Evolutionary conservation across 2,888 invertebrate species (phyloP).

Genomic region (Keiferia lycopersicella): DNA sequence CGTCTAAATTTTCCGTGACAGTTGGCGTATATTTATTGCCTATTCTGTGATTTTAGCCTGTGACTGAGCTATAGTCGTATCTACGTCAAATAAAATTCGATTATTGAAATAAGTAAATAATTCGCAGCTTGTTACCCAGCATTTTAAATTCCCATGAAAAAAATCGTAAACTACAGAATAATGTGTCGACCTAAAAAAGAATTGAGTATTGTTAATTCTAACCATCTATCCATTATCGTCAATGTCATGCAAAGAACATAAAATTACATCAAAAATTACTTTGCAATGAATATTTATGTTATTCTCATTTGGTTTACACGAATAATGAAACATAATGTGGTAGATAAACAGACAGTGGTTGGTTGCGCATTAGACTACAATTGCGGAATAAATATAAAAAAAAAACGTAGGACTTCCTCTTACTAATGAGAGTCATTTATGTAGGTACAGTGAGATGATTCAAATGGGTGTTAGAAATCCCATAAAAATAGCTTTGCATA

Average conservation of each 20-base stretch:
- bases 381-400: slow-evolving; percentile 53
- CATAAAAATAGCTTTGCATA: too few relatives aligned
- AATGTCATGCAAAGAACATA: slow-evolving; percentile 22
- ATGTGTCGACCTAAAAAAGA: not conserved
- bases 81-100: too few relatives aligned
- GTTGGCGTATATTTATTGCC: too few relatives aligned
- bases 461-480: too few relatives aligned
- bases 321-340: slow-evolving; percentile 70
- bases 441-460: not conserved
- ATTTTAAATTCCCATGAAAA: not conserved
- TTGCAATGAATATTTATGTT: slow-evolving; percentile 27
- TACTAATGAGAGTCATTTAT: slow-evolving; percentile 35
- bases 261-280: slow-evolving; percentile 29
- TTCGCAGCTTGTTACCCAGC: not conserved
- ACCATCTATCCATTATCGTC: slow-evolving; percentile 18
- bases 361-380: slow-evolving; percentile 63
- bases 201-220: slow-evolving; percentile 12
- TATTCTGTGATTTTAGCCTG: too few relatives aligned
- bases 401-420: slow-evolving; percentile 67
- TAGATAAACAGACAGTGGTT: slow-evolving; percentile 62
- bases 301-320: slow-evolving; percentile 36
- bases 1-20: too few relatives aligned
- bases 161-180: slow-evolving; percentile 1
- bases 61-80: too few relatives aligned
- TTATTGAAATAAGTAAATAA: not conserved